Conservation (phyloP, 2,113 vertebrate species). For the Sceloporus tristichus region DNA sequence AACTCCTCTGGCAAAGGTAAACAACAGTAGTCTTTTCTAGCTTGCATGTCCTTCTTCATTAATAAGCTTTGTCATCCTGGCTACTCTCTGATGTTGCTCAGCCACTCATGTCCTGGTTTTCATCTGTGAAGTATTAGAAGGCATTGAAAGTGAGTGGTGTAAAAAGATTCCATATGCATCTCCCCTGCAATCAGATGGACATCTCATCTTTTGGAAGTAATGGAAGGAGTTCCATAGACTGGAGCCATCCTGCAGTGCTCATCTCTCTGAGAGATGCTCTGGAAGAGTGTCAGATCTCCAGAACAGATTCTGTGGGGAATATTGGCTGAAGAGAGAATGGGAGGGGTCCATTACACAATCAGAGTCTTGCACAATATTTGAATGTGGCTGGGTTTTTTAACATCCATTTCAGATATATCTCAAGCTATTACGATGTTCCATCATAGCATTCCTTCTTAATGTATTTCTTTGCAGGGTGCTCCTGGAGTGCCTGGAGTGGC, state of each 20-base stretch:
- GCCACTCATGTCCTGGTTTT: too few relatives aligned
- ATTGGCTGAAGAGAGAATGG: background rate
- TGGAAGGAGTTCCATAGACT: background rate
- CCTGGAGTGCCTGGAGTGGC: conserved; percentile 90
- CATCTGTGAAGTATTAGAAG: too few relatives aligned
- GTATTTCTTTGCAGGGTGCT: conserved; percentile 80
- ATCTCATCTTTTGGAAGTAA: background rate
- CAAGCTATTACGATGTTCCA: background rate
- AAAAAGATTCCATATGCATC: background rate
- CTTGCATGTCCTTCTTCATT: too few relatives aligned
- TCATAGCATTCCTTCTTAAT: conserved; percentile 44
- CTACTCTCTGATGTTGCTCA: too few relatives aligned
- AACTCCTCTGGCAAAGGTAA: too few relatives aligned
- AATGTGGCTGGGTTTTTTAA: background rate
- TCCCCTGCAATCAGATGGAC: background rate
- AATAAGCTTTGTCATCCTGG: too few relatives aligned
- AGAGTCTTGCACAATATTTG: background rate
- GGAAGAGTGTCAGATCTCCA: background rate
- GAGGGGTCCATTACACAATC: background rate
- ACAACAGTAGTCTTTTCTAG: too few relatives aligned
- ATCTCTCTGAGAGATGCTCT: background rate
- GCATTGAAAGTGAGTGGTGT: background rate
- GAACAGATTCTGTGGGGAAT: background rate
- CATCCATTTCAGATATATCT: background rate
- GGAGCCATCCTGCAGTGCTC: background rate